These are phyloP conservation scores for Uria lomvia DNA, from an alignment of 2,113 vertebrate genomes.

Conservation along the genomic window DNA sequence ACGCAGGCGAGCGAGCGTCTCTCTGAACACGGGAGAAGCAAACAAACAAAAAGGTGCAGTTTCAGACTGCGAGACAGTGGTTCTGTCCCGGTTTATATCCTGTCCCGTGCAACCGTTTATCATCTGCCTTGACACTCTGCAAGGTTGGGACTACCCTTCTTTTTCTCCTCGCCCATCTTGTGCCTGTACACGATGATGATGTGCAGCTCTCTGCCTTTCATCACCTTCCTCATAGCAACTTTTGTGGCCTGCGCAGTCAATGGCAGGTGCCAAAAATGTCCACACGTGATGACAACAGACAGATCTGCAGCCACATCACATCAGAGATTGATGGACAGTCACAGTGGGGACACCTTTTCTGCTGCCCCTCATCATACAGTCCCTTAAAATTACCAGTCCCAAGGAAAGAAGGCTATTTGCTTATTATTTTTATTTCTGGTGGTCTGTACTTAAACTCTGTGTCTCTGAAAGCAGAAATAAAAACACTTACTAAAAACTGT, in stretches of 20 bases:
- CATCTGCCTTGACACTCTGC: not conserved
- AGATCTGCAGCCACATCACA: not conserved
- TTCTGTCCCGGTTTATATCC: not conserved
- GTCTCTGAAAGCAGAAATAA: not conserved
- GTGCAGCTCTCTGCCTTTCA: not conserved
- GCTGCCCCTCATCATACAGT: not conserved
- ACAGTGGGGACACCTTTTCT: not conserved
- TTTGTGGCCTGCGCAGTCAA: not conserved
- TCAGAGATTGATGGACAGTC: not conserved
- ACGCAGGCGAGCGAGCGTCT: fast-evolving
- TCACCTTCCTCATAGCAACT: not conserved
- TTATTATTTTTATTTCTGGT: not conserved
- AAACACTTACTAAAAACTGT: not conserved
- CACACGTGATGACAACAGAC: not conserved
- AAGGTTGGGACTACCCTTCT: not conserved
- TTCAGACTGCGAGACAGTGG: not conserved
- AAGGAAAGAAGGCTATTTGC: not conserved
- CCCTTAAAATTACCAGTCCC: not conserved
- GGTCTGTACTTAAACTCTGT: not conserved
- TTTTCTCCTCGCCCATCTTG: not conserved
- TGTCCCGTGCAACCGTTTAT: not conserved
- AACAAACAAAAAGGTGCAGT: not conserved
- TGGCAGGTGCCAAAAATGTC: not conserved
- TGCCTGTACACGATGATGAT: fast-evolving
- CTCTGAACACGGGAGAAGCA: not conserved